phyloP scores from a whole-genome alignment of 2,888 invertebrate species.

The Melieria crassipennis region DNA sequence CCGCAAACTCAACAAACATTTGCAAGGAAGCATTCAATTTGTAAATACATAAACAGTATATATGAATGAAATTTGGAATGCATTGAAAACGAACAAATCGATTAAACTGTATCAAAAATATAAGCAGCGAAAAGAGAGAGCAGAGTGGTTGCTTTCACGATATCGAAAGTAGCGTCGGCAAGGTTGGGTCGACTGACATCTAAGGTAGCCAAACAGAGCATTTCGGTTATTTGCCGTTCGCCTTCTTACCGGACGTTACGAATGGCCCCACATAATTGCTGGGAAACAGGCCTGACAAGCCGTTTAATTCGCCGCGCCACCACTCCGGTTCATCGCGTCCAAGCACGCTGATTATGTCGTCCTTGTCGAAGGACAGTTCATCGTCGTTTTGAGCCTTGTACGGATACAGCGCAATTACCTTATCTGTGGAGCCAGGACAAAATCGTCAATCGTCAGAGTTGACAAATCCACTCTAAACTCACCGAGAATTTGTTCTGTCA shows the following conservation, averaged over 20 bases:
- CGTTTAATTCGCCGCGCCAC: conserved; percentile 96
- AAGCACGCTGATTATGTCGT: conserved; percentile 88
- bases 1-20: no score
- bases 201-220: no score
- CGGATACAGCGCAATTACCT: conserved; percentile 92
- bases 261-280: conserved; percentile 92
- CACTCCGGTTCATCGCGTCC: conserved; percentile 95
- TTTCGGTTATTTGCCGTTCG: conserved; percentile 52
- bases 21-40: no score
- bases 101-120: background rate
- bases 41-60: no score
- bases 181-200: no score
- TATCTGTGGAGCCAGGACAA: conserved; percentile 68
- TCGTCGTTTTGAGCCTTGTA: conserved; percentile 95
- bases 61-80: no score
- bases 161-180: background rate
- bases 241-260: conserved; percentile 66
- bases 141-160: background rate
- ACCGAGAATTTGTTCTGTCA: conserved; percentile 66
- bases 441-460: background rate
- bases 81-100: no score
- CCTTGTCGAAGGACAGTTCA: conserved; percentile 91
- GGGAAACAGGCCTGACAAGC: conserved; percentile 90
- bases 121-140: background rate
- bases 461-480: conserved; percentile 5